Percentiles rank a stretch among this genome's conserved stretches.
Evolutionary conservation across 2,888 invertebrate species (phyloP).

Genomic region (Leucozona laternaria): DNA sequence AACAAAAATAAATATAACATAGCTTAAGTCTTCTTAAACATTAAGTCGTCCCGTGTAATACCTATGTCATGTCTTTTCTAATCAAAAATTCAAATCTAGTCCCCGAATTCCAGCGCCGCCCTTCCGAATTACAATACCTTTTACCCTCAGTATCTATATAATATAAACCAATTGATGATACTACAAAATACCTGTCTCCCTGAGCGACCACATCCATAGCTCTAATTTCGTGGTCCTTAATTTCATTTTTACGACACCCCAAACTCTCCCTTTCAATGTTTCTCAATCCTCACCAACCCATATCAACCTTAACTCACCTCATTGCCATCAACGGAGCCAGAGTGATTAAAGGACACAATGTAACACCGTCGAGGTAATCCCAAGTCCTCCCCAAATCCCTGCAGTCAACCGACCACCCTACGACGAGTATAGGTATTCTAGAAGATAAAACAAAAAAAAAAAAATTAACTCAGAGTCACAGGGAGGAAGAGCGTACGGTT

Average conservation of each 20-base stretch:
- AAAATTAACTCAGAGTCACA: not conserved
- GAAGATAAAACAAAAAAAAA: slow-evolving; percentile 33
- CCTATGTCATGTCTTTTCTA: slow-evolving; percentile 47
- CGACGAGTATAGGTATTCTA: slow-evolving; percentile 1
- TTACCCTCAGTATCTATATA: not conserved
- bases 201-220: slow-evolving; percentile 60
- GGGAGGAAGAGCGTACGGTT: not conserved
- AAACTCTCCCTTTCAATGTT: slow-evolving; percentile 8
- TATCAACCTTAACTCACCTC: slow-evolving; percentile 6
- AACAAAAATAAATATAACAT: slow-evolving; percentile 62
- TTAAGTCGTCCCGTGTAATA: not conserved
- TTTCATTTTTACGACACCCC: slow-evolving; percentile 74
- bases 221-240: slow-evolving; percentile 73
- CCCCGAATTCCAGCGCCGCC: slow-evolving; percentile 9
- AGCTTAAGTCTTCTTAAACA: slow-evolving; percentile 32
- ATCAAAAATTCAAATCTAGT: slow-evolving; percentile 73
- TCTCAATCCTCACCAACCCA: not conserved
- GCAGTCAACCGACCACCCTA: slow-evolving; percentile 11
- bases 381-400: slow-evolving; percentile 2
- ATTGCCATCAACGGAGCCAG: slow-evolving; percentile 30
- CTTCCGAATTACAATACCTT: slow-evolving; percentile 38
- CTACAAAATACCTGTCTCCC: slow-evolving; percentile 39
- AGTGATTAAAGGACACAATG: slow-evolving; percentile 72
- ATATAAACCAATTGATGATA: slow-evolving; percentile 39
- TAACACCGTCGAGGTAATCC: slow-evolving; percentile 37